Base-by-base conservation (phyloP, 1,140 invertebrate genomes). In the Drosophila hydei region DNA sequence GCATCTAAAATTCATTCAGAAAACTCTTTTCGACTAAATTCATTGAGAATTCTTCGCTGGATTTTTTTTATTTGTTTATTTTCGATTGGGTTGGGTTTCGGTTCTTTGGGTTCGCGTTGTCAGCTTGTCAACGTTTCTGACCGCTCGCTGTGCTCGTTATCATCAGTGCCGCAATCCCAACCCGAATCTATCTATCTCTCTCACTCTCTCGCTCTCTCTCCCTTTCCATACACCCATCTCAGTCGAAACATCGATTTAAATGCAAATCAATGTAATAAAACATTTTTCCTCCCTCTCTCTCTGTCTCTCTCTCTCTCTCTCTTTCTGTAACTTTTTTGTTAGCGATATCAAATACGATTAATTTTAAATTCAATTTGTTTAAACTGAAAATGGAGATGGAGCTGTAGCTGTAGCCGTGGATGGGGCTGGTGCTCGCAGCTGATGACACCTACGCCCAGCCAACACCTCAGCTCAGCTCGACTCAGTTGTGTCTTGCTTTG, bases 191-290 rank as follows among this genome's bases (percentile, higher is more conserved):
- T 11, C 18, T 21, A 19, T 5, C 9, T 12, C 9, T 11, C 12
- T 12, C 30, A 38, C 25, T 27, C 16, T 43, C 12, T 14, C 12
- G 4, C 33, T 33, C n/a, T 64, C n/a, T 16, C 38, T 42, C 6
- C 1, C 38, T 16, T 11, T 14, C 2, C 3, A 71, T 71, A 74
- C 51, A 74, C 51, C 30, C 52, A 59, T 51, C 63, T 61, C 51
- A 14, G 48, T 71, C 27, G 60, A 48, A 65, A 85, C 81, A 88
- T 87, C 83, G 84, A 87, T 87, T 87, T 87, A 87, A 88, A 87
- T 87, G 83, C 83, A 87, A 87, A 87, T 87, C 78, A 88, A 83
- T 88, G 83, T 88, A 88, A 87, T 87, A 87, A 87, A 87, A 87
- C 83, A 87, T 88, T 69, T 81, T 81, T 78, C 64, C 60, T 77